A percentile compares a stretch with the other conserved stretches of the same genome.
Evolutionary conservation across 2,113 vertebrate genomes (phyloP).

Genomic region (Tragelaphus strepsiceros): DNA sequence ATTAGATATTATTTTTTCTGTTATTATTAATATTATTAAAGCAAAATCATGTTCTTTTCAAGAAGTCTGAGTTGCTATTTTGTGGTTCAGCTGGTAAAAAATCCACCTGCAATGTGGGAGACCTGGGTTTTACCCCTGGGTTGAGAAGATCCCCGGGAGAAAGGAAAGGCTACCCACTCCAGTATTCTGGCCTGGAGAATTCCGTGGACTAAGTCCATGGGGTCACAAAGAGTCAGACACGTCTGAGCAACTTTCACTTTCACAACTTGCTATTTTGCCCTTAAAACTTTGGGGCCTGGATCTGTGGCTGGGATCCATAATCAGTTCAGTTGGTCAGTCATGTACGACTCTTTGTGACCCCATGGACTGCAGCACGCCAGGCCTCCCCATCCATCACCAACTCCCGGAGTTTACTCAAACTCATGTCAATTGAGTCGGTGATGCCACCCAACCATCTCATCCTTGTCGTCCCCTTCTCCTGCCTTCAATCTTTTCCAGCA

Average conservation of each 20-base stretch:
- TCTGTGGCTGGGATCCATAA: neutral
- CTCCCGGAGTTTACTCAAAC: neutral
- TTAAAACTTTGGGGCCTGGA: neutral
- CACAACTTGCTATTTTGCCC: neutral
- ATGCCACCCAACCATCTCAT: neutral
- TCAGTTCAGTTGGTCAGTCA: neutral
- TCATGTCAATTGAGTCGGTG: neutral
- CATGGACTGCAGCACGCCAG: neutral
- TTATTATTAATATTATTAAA: neutral
- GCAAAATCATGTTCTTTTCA: neutral
- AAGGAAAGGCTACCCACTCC: neutral
- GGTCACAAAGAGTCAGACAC: rapidly evolving
- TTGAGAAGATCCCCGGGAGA: neutral
- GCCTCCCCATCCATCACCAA: neutral
- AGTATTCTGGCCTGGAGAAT: neutral
- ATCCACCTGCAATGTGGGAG: neutral
- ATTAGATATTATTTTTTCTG: neutral
- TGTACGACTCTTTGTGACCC: neutral
- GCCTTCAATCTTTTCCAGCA: neutral
- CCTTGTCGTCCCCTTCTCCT: neutral
- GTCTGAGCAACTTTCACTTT: neutral
- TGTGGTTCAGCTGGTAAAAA: neutral
- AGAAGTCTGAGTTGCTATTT: neutral
- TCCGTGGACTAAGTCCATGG: neutral
- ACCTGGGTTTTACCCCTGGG: neutral